phyloP scores from a whole-genome alignment of 2,113 vertebrate genomes.

The Phalacrocorax pelagicus region DNA sequence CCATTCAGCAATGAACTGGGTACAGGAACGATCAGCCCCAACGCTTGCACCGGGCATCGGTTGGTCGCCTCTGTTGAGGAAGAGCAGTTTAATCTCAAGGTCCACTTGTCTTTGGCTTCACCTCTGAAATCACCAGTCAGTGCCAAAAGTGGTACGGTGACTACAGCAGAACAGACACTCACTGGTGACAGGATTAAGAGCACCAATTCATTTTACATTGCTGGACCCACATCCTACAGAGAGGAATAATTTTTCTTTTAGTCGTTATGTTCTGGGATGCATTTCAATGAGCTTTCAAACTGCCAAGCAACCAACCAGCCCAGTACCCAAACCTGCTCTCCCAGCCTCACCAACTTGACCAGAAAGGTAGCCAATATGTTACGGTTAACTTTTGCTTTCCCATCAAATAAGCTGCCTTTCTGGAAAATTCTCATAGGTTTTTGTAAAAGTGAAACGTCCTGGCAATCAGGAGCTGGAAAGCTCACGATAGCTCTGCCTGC shows the following conservation, averaged over 20 bases:
- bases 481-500: background rate
- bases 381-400: background rate
- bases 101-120: background rate
- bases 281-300: conserved; percentile 12
- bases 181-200: conserved; percentile 3
- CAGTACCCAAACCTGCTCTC: background rate
- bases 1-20: background rate
- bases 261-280: background rate
- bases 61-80: background rate
- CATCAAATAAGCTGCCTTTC: background rate
- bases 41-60: background rate
- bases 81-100: background rate
- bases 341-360: background rate
- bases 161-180: background rate
- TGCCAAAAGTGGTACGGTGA: background rate
- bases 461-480: background rate
- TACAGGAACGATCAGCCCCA: background rate
- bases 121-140: background rate
- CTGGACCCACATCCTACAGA: background rate
- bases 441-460: background rate
- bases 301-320: background rate
- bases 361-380: background rate
- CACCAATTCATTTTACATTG: background rate
- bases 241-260: background rate
- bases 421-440: background rate